phyloP scores from a whole-genome alignment of 2,113 vertebrate species.

The Uropsilus gracilis region DNA sequence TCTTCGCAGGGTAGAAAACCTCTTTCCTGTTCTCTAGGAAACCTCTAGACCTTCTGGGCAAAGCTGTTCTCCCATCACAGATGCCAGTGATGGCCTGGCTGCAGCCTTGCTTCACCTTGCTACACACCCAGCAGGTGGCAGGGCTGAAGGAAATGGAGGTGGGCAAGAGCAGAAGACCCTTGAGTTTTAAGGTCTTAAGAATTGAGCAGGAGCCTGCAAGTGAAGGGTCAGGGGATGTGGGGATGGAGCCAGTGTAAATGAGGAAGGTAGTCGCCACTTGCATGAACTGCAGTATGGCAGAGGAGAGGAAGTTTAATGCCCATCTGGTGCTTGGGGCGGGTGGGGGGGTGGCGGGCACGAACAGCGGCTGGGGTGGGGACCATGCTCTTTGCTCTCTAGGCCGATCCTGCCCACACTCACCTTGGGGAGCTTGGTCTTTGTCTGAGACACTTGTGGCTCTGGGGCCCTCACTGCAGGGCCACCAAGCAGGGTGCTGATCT shows the following conservation, averaged over 20 bases:
- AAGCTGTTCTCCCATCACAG: no score
- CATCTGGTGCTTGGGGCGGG: no score
- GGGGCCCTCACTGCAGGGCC: background rate
- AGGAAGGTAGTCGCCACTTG: no score
- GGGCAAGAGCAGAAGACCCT: background rate
- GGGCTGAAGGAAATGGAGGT: background rate
- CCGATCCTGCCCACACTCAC: background rate
- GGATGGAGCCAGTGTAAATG: background rate
- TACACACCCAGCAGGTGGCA: accelerated
- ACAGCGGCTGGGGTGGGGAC: background rate
- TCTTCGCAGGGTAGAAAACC: background rate
- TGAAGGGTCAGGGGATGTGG: background rate
- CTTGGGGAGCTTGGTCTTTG: background rate
- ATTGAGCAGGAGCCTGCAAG: background rate
- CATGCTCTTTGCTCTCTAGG: background rate
- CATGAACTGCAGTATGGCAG: no score
- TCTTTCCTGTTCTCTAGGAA: background rate
- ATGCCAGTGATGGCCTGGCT: accelerated
- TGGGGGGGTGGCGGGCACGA: background rate
- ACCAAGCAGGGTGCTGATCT: background rate
- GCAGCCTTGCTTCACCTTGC: background rate
- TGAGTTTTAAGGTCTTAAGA: background rate
- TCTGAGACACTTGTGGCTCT: background rate
- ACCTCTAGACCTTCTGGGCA: background rate
- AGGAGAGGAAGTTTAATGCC: background rate